phyloP scores from a whole-genome alignment of 2,797 vertebrate genomes.

The Schizopygopsis malacanthus region DNA sequence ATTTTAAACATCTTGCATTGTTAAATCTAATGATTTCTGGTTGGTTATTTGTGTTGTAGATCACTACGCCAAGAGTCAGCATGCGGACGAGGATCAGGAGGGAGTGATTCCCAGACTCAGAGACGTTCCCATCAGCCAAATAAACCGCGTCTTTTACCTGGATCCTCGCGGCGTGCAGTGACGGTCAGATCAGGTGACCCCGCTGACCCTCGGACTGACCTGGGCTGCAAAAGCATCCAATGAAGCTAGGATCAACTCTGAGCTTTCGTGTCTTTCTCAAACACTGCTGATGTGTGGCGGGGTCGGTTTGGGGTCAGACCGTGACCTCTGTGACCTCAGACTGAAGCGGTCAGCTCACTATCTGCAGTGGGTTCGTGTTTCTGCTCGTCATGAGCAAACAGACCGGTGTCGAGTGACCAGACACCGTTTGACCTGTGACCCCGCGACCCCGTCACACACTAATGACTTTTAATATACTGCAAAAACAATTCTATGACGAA shows the following conservation, averaged over 20 bases:
- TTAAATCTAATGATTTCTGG: neutral
- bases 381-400: constrained; percentile 63
- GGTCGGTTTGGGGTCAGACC: constrained; percentile 15
- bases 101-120: constrained; percentile 84
- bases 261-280: neutral
- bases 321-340: constrained; percentile 59
- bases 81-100: constrained; percentile 71
- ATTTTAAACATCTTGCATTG: neutral
- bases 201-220: neutral
- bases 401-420: constrained; percentile 58
- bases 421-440: constrained; percentile 57
- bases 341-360: constrained; percentile 62
- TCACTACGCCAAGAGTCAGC: constrained; percentile 84
- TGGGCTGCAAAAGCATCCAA: neutral
- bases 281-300: neutral
- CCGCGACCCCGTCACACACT: constrained; percentile 35
- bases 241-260: neutral
- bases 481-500: neutral
- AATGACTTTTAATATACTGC: neutral
- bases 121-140: constrained; percentile 89
- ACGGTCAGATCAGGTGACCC: constrained; percentile 68
- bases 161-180: constrained; percentile 41
- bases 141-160: constrained; percentile 89
- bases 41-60: constrained; percentile 73
- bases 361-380: constrained; percentile 54